Percentiles rank a stretch among this genome's conserved stretches.
These are phyloP conservation scores for Dermolepida albohirtum DNA, from an alignment of 2,888 invertebrate genomes.

Conservation along the genomic window DNA sequence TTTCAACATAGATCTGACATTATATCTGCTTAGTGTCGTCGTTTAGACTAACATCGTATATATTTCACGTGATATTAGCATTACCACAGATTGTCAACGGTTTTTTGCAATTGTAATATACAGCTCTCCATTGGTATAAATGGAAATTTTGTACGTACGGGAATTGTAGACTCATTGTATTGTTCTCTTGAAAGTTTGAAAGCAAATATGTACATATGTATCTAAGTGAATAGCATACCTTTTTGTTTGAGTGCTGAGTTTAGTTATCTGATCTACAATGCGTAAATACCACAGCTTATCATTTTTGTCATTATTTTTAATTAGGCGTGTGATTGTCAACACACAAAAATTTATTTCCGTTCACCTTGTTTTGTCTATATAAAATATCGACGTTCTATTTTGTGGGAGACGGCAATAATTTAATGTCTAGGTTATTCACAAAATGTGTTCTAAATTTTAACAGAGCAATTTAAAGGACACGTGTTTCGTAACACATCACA, in stretches of 20 bases:
- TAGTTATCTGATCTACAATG: conserved; percentile 2
- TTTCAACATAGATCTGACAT: conserved; percentile 14
- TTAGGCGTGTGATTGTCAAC: conserved; percentile 2
- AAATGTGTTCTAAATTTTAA: too few relatives aligned
- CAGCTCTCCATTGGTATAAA: conserved; percentile 30
- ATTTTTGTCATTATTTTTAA: conserved; percentile 1
- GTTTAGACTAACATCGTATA: conserved; percentile 26
- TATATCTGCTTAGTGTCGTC: conserved; percentile 31
- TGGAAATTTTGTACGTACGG: conserved; percentile 21
- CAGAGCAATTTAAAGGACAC: too few relatives aligned
- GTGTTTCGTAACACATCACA: too few relatives aligned
- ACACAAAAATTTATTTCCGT: too few relatives aligned
- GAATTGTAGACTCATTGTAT: conserved; percentile 23
- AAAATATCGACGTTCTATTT: too few relatives aligned
- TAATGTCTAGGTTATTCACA: too few relatives aligned
- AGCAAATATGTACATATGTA: conserved; percentile 4
- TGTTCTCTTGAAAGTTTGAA: conserved; percentile 27
- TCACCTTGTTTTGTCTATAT: too few relatives aligned
- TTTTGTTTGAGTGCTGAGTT: conserved; percentile 1
- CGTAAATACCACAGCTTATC: conserved; percentile 10
- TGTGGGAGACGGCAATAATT: too few relatives aligned
- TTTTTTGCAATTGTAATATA: conserved; percentile 42
- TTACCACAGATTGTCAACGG: conserved; percentile 15
- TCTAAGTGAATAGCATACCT: conserved; percentile 7
- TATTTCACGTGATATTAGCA: conserved; percentile 35